Base-by-base conservation (phyloP, 2,113 vertebrate species). In the Hypomesus transpacificus region DNA sequence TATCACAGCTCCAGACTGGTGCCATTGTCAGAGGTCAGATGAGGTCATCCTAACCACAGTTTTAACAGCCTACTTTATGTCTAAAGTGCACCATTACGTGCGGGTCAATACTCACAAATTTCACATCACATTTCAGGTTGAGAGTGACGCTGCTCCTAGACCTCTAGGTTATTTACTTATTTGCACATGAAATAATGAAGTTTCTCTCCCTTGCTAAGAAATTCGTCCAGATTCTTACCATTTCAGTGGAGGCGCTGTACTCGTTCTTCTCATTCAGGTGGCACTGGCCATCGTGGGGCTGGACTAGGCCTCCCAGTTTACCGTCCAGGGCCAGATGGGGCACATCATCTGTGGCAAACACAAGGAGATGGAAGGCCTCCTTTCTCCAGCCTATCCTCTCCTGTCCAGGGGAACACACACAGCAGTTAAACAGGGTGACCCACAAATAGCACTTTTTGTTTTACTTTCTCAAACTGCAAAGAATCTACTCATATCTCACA, bases 291-390 rank as follows among this genome's bases (percentile, higher is more conserved):
- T 99, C 97, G 0, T 98, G 95, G 0, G 97, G 97, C 78, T 95
- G 92, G n/a, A 99, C 96, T 31, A 99, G 89, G 0, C 96, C 97
- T 0, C 94, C 96, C 46, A 99, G 90, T 75, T 95, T 93, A 22
- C 97, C 97, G 14, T 99, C 97, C 89, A 99, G 89, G 1, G 97
- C 97, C 0, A 99, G 92, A 85, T 99, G 97, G 8, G 96, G 96
- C 14, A 98, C 95, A 0, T 98, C 97, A 0, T 98, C 97, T 0
- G 96, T 97, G 1, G 96, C 94, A 72, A 98, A 97, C 57, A 99
- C 95, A 87, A 99, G 91, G 79, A 99, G 85, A 75, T 99, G 97
- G 72, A 94, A 94, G 0, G 96, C 96, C 60, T 97, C 97, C 78
- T 98, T 98, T 66, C 97, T 93, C 97, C 97, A 99, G 31, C 97